Conservation (phyloP, 37 sponge, comb jelly and placozoan species). For the Petrosia ficiformis region DNA sequence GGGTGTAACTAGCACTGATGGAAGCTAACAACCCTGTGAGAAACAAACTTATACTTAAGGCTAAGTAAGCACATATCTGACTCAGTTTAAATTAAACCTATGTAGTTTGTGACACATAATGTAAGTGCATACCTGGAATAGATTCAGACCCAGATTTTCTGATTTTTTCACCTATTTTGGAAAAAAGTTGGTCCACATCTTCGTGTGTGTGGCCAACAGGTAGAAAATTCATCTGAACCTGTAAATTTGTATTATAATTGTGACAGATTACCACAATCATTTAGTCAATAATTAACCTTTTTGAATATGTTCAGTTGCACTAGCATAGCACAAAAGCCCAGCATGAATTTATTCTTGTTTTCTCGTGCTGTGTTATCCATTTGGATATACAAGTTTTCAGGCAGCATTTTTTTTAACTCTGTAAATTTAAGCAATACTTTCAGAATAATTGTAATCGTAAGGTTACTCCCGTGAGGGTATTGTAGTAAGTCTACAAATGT, state of each 20-base stretch:
- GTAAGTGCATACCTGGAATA: neutral
- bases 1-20: constrained; percentile 8
- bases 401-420: neutral
- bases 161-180: constrained; percentile 17
- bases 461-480: constrained; percentile 50
- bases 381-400: constrained; percentile 25
- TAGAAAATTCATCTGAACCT: constrained; percentile 34
- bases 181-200: constrained; percentile 46
- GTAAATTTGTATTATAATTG: neutral
- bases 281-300: constrained; percentile 22
- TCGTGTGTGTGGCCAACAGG: constrained; percentile 49
- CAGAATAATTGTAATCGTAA: constrained; percentile 8
- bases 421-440: neutral
- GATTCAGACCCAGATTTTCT: neutral
- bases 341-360: constrained; percentile 43
- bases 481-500: constrained; percentile 37
- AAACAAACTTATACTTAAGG: neutral
- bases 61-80: no score
- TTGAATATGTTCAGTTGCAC: constrained; percentile 18
- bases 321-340: constrained; percentile 33
- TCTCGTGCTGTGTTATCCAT: constrained; percentile 33
- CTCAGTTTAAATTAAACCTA: no score
- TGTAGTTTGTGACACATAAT: no score
- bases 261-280: neutral
- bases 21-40: constrained; percentile 5